phyloP scores from a whole-genome alignment of 1,140 invertebrate species.

The Tetragonula clypearis region DNA sequence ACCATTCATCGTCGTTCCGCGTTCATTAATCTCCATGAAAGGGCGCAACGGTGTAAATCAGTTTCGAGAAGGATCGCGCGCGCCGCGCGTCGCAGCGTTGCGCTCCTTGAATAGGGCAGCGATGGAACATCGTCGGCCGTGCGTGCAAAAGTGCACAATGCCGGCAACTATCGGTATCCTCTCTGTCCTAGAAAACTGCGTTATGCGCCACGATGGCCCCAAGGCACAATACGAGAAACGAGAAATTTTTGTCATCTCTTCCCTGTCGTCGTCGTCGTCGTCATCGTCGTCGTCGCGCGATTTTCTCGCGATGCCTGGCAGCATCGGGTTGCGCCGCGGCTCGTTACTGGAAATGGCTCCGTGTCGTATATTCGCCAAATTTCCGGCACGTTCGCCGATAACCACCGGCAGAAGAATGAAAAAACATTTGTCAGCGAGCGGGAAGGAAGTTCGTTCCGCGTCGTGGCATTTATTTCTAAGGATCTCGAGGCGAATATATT shows the following conservation, averaged over 20 bases:
- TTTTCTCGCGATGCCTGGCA: neutral
- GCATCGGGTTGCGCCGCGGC: neutral
- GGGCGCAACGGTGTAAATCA: neutral
- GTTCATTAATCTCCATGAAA: conserved; percentile 1
- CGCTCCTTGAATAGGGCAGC: conserved; percentile 36
- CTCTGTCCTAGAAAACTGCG: conserved; percentile 62
- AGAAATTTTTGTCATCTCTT: conserved; percentile 28
- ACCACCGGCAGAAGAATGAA: conserved; percentile 38
- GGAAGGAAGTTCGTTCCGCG: conserved; percentile 35
- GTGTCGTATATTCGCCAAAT: conserved; percentile 59
- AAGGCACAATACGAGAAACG: conserved; percentile 50
- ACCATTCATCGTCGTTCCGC: neutral
- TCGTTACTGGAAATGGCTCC: conserved; percentile 51
- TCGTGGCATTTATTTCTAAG: conserved; percentile 35
- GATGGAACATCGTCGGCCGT: conserved; percentile 7
- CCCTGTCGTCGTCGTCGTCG: neutral
- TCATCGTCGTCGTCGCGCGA: neutral
- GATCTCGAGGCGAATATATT: conserved; percentile 16
- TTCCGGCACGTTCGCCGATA: conserved; percentile 40
- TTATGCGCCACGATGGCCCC: conserved; percentile 47
- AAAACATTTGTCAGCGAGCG: conserved; percentile 46
- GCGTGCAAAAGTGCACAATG: conserved; percentile 50
- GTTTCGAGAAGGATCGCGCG: neutral
- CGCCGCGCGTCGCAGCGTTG: conserved; percentile 1
- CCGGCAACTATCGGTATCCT: conserved; percentile 57